A percentile compares a stretch with the other conserved stretches of the same genome.
These are phyloP conservation scores for Bradysia coprophila DNA, from an alignment of 1,140 invertebrate genomes.

Conservation along the genomic window DNA sequence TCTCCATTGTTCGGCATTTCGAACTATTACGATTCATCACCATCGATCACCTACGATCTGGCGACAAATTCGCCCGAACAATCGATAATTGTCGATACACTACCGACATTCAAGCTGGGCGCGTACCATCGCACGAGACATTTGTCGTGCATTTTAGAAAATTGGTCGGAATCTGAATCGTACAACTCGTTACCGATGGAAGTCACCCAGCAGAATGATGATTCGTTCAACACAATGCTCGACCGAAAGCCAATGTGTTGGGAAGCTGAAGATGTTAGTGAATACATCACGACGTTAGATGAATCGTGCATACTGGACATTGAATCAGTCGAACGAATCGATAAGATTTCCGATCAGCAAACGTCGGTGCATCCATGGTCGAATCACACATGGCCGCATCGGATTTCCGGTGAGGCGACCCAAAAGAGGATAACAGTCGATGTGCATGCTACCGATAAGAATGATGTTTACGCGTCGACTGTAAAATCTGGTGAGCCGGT, in stretches of 20 bases:
- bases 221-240: constrained; percentile 4
- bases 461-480: neutral
- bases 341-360: neutral
- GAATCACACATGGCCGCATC: too few species aligned
- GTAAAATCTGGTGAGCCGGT: neutral
- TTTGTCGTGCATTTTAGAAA: constrained; percentile 22
- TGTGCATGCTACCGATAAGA: neutral
- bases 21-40: neutral
- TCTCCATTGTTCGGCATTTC: neutral
- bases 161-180: constrained; percentile 21
- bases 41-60: neutral
- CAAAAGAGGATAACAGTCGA: neutral
- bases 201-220: constrained; percentile 19
- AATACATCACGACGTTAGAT: constrained; percentile 17
- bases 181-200: constrained; percentile 16
- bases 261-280: constrained; percentile 6
- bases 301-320: constrained; percentile 16
- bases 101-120: neutral
- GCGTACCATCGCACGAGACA: constrained; percentile 17
- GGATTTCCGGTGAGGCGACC: neutral
- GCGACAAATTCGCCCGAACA: neutral
- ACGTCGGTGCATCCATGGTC: too few species aligned
- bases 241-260: constrained; percentile 3
- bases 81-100: neutral
- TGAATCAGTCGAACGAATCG: constrained; percentile 19